phyloP scores from a whole-genome alignment of 2,888 invertebrate species.

The Hipparchia semele region DNA sequence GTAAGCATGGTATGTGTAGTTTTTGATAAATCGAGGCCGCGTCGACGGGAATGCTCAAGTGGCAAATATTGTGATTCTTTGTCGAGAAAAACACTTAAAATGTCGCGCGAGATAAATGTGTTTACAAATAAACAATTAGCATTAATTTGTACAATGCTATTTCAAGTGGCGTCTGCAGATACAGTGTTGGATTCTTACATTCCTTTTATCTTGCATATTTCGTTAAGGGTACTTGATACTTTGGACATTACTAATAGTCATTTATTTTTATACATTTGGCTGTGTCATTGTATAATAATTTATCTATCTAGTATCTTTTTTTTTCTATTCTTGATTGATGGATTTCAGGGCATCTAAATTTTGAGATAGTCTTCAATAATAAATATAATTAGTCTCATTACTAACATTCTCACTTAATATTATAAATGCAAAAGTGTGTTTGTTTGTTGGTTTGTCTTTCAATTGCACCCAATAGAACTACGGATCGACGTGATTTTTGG shows the following conservation, averaged over 20 bases:
- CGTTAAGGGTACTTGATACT: constrained; percentile 17
- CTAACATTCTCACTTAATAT: too few species aligned
- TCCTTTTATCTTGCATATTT: constrained; percentile 17
- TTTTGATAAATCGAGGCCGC: constrained; percentile 42
- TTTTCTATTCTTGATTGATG: not conserved
- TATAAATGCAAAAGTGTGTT: too few species aligned
- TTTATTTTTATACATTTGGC: not conserved
- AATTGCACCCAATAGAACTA: too few species aligned
- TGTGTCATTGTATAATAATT: not conserved
- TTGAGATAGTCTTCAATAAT: not conserved
- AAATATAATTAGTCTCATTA: too few species aligned
- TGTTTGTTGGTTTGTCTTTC: too few species aligned
- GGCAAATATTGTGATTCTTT: constrained; percentile 47
- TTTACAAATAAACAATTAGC: constrained; percentile 46
- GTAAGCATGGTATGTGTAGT: constrained; percentile 7
- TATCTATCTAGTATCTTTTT: not conserved
- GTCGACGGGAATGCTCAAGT: constrained; percentile 41
- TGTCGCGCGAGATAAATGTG: constrained; percentile 45
- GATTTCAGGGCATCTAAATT: not conserved
- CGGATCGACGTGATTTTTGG: too few species aligned
- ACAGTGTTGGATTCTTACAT: constrained; percentile 15
- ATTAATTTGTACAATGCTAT: constrained; percentile 36
- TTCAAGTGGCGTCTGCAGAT: constrained; percentile 32
- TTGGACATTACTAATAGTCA: not conserved
- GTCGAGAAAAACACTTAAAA: constrained; percentile 46